phyloP scores from a whole-genome alignment of 2,888 invertebrate species.

The Alitta virens region DNA sequence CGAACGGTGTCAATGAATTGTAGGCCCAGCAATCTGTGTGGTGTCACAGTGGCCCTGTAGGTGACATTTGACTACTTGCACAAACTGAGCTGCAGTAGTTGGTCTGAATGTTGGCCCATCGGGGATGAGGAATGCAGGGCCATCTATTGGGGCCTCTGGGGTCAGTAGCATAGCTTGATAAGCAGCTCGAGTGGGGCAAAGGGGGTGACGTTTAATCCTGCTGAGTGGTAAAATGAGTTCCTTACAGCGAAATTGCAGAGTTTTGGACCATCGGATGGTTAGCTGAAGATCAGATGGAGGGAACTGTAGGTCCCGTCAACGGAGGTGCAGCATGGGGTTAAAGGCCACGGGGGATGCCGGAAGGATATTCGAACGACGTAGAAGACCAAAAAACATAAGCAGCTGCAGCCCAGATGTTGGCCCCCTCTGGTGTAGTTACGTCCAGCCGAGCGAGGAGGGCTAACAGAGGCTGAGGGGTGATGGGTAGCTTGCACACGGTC shows the following conservation, averaged over 20 bases:
- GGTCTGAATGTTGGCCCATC: too few species aligned
- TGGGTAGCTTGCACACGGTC: neutral
- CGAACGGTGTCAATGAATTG: too few species aligned
- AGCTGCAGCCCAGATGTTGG: constrained; percentile 6
- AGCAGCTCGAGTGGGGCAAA: constrained; percentile 3
- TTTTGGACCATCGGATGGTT: neutral
- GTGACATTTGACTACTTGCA: too few species aligned
- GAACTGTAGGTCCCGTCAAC: neutral
- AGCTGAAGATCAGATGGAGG: neutral
- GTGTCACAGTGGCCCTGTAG: too few species aligned
- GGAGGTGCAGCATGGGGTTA: neutral
- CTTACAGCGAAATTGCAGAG: neutral
- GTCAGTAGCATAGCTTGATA: neutral
- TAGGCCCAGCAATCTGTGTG: too few species aligned
- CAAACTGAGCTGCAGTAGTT: too few species aligned
- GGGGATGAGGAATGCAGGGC: neutral
- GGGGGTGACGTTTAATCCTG: neutral
- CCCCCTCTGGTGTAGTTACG: neutral
- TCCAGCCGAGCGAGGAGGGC: too few species aligned
- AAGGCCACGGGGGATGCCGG: neutral
- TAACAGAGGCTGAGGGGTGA: neutral
- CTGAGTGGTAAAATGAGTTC: neutral
- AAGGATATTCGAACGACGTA: neutral
- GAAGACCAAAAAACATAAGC: constrained; percentile 5
- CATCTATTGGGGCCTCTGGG: neutral